phyloP scores from a whole-genome alignment of 2,113 vertebrate species.

The Chionomys nivalis region DNA sequence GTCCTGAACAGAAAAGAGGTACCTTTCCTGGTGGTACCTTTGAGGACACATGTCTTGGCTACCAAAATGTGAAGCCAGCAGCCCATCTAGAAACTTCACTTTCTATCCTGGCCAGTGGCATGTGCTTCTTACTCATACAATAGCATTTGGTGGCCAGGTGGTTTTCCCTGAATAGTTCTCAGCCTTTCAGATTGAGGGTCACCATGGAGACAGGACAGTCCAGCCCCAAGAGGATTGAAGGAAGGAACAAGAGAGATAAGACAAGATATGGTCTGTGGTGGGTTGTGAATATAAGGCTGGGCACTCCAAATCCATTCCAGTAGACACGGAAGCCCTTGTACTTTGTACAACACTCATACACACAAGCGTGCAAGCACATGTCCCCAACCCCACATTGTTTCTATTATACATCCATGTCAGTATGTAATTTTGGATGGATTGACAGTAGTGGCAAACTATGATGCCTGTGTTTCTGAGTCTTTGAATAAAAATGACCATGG shows the following conservation, averaged over 20 bases:
- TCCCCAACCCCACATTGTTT: constrained; percentile 76
- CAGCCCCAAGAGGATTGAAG: not conserved
- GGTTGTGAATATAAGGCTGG: constrained; percentile 72
- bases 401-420: constrained; percentile 87
- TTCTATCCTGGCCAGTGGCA: constrained; percentile 63
- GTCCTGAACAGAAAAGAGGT: not conserved
- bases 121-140: constrained; percentile 1
- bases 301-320: constrained; percentile 79
- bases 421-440: constrained; percentile 84
- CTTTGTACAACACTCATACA: constrained; percentile 86
- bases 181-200: constrained; percentile 52
- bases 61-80: constrained; percentile 52
- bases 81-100: constrained; percentile 56
- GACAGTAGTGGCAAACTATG: constrained; percentile 82
- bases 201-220: constrained; percentile 38
- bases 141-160: constrained; percentile 65
- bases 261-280: not conserved
- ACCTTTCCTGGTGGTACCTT: constrained; percentile 1
- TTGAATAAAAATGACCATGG: constrained; percentile 88
- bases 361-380: constrained; percentile 48
- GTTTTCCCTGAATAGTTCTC: constrained; percentile 62
- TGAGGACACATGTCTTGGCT: not conserved
- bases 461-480: constrained; percentile 88
- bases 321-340: constrained; percentile 80
- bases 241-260: not conserved